Percentiles rank a stretch among this genome's conserved stretches.
phyloP scores from a whole-genome alignment of 2,888 invertebrate genomes.

The Synergus laeviventris region DNA sequence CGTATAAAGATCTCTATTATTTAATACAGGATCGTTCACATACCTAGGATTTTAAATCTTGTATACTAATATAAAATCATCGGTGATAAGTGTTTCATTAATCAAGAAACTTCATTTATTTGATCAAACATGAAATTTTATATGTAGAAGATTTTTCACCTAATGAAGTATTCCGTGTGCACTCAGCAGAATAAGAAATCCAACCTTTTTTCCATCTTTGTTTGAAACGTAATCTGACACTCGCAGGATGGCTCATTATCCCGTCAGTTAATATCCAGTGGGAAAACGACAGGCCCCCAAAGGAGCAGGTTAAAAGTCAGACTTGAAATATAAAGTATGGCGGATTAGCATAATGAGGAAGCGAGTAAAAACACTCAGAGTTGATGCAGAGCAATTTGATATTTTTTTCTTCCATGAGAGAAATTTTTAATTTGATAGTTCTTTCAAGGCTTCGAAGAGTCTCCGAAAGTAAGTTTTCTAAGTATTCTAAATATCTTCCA shows the following conservation, averaged over 20 bases:
- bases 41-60: not conserved
- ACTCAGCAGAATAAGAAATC: slow-evolving; percentile 23
- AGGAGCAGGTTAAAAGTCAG: slow-evolving; percentile 57
- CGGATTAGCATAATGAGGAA: slow-evolving; percentile 62
- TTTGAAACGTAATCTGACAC: slow-evolving; percentile 61
- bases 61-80: too few species aligned
- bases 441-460: slow-evolving; percentile 19
- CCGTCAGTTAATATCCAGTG: slow-evolving; percentile 58
- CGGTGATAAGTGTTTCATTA: too few species aligned
- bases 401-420: slow-evolving; percentile 35
- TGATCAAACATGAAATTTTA: too few species aligned
- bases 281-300: slow-evolving; percentile 59
- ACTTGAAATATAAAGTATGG: slow-evolving; percentile 56
- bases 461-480: not conserved
- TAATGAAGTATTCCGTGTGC: slow-evolving; percentile 2
- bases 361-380: slow-evolving; percentile 35
- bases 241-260: slow-evolving; percentile 61
- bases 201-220: slow-evolving; percentile 57
- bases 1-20: not conserved
- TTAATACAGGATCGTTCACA: not conserved
- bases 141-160: not conserved
- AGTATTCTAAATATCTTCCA: too few species aligned
- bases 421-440: slow-evolving; percentile 32
- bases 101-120: too few species aligned
- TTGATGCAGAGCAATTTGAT: slow-evolving; percentile 26